These are phyloP conservation scores for Oscheius onirici DNA, from an alignment of 2,888 invertebrate species.

Conservation along the genomic window DNA sequence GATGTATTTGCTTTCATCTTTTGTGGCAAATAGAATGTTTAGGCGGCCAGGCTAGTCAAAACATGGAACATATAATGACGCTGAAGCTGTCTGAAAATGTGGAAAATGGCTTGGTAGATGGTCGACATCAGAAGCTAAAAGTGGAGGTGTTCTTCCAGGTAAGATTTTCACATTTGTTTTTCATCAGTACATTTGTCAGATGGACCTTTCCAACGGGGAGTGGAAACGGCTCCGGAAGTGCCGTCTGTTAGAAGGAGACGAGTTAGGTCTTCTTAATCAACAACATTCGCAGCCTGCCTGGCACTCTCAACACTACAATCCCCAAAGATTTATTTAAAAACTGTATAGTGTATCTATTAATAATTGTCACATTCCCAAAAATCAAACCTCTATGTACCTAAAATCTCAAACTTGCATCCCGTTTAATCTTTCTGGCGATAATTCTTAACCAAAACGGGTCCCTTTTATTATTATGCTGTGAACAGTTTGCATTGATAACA, in stretches of 20 bases:
- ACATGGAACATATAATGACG: slow-evolving; percentile 92
- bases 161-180: no score
- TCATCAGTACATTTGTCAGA: slow-evolving; percentile 79
- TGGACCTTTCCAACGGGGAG: slow-evolving; percentile 97
- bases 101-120: slow-evolving; percentile 89
- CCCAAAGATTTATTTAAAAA: neutral
- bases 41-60: slow-evolving; percentile 84
- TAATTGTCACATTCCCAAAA: neutral
- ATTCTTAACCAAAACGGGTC: neutral
- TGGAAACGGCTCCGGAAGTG: slow-evolving; percentile 79
- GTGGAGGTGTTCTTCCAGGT: slow-evolving; percentile 87
- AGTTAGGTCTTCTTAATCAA: slow-evolving; percentile 1
- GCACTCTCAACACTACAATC: neutral
- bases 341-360: neutral
- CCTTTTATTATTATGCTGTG: neutral
- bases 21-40: neutral
- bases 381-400: slow-evolving; percentile 3
- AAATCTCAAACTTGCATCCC: neutral
- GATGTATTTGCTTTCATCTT: slow-evolving; percentile 73
- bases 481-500: neutral
- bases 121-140: slow-evolving; percentile 82
- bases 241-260: slow-evolving; percentile 16
- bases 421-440: neutral
- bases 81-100: slow-evolving; percentile 92
- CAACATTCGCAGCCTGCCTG: neutral